Conservation (phyloP, 1,140 invertebrate genomes). For the Chironomus tepperi region DNA sequence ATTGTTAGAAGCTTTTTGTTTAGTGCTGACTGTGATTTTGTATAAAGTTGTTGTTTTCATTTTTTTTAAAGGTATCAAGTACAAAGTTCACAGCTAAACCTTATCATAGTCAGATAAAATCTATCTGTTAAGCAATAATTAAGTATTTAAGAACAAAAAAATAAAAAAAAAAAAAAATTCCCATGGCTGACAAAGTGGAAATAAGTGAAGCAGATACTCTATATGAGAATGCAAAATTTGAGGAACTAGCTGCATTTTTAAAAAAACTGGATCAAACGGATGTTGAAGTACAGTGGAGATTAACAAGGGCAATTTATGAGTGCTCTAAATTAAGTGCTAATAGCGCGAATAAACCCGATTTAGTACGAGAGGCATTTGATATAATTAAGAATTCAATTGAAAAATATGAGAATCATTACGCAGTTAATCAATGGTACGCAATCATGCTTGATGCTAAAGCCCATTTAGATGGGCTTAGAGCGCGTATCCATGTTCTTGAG, state of each 20-base stretch:
- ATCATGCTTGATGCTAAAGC: slow-evolving; percentile 62
- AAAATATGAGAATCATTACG: slow-evolving; percentile 54
- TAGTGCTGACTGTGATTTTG: too few relatives aligned
- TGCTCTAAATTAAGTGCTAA: slow-evolving; percentile 52
- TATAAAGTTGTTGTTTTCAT: too few relatives aligned
- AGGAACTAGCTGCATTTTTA: slow-evolving; percentile 41
- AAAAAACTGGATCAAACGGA: slow-evolving; percentile 47
- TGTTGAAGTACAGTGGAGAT: slow-evolving; percentile 66
- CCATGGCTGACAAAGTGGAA: neutral
- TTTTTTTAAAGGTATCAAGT: too few relatives aligned
- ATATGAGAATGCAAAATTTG: slow-evolving; percentile 42
- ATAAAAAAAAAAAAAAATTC: too few relatives aligned
- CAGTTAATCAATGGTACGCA: slow-evolving; percentile 78
- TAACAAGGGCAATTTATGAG: slow-evolving; percentile 61
- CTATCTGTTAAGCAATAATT: too few relatives aligned
- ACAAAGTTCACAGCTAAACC: too few relatives aligned
- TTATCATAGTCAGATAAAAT: too few relatives aligned
- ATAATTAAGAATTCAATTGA: slow-evolving; percentile 49
- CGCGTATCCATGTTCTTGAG: slow-evolving; percentile 57
- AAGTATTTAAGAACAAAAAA: too few relatives aligned
- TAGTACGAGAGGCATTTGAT: slow-evolving; percentile 57
- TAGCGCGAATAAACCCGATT: slow-evolving; percentile 44
- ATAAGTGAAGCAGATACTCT: slow-evolving; percentile 38
- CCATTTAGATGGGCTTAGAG: slow-evolving; percentile 58
- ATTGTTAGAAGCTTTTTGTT: too few relatives aligned